These are phyloP conservation scores for Onychorhynchus coronatus DNA, from an alignment of 2,113 vertebrate genomes.

Conservation along the genomic window DNA sequence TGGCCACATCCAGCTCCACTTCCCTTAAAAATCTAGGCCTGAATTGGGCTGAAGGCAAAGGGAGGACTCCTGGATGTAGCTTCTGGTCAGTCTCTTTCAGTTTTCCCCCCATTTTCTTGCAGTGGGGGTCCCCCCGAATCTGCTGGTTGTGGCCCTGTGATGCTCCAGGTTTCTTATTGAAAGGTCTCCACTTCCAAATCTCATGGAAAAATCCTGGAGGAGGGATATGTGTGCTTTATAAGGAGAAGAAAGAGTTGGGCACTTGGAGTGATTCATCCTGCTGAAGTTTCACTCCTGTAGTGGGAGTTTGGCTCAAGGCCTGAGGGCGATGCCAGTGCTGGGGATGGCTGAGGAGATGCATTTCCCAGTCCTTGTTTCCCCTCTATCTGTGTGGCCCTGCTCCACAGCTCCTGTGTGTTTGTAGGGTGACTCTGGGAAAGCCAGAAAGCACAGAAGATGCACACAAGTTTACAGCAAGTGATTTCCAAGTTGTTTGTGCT, in stretches of 20 bases:
- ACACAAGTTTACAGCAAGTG: not conserved
- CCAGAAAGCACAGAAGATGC: not conserved
- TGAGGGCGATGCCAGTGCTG: not conserved
- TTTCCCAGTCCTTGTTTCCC: not conserved
- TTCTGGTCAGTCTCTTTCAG: not conserved
- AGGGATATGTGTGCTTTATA: not conserved
- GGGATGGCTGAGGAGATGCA: not conserved
- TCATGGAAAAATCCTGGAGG: not conserved
- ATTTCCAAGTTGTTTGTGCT: not conserved
- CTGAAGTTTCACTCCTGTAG: not conserved
- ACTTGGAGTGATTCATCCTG: not conserved
- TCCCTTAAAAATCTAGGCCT: not conserved
- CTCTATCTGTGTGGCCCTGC: not conserved
- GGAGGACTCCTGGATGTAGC: not conserved
- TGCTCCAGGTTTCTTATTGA: not conserved
- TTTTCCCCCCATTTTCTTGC: not conserved
- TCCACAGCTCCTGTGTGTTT: not conserved
- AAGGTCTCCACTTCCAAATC: not conserved
- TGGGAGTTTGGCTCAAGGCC: not conserved
- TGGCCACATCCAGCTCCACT: not conserved
- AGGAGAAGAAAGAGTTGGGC: not conserved
- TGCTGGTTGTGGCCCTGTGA: fast-evolving
- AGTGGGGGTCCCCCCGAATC: not conserved
- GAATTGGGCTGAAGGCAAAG: not conserved
- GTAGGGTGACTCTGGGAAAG: not conserved